phyloP scores from a whole-genome alignment of 2,113 vertebrate genomes.

The Gymnorhina tibicen region DNA sequence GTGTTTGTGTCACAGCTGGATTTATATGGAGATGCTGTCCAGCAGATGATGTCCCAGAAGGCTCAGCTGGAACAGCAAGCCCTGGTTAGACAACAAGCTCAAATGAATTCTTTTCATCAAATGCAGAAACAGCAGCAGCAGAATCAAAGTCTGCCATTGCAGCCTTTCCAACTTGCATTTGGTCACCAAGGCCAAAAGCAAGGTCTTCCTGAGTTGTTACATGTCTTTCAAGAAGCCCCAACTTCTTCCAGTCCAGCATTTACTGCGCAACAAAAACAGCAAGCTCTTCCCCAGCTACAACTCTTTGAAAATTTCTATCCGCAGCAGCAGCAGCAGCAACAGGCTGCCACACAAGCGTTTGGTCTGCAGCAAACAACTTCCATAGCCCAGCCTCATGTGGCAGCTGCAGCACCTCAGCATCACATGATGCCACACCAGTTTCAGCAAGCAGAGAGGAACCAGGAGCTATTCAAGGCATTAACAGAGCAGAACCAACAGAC shows the following conservation, averaged over 20 bases:
- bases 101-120: slow-evolving; percentile 77
- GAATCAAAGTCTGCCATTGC: slow-evolving; percentile 84
- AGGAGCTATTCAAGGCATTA: slow-evolving; percentile 74
- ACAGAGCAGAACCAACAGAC: slow-evolving; percentile 78
- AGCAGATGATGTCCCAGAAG: slow-evolving; percentile 78
- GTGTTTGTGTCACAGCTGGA: slow-evolving; percentile 74
- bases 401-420: slow-evolving; percentile 77
- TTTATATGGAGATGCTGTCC: slow-evolving; percentile 79
- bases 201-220: slow-evolving; percentile 81
- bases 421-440: slow-evolving; percentile 73
- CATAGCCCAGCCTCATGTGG: slow-evolving; percentile 72
- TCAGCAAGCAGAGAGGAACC: slow-evolving; percentile 76
- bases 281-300: slow-evolving; percentile 76
- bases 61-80: slow-evolving; percentile 77
- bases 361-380: slow-evolving; percentile 61
- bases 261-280: slow-evolving; percentile 70
- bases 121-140: slow-evolving; percentile 80
- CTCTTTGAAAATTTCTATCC: slow-evolving; percentile 83
- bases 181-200: slow-evolving; percentile 89
- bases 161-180: slow-evolving; percentile 94
- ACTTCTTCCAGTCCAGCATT: slow-evolving; percentile 63
- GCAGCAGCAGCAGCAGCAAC: slow-evolving; percentile 78
- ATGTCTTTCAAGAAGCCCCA: slow-evolving; percentile 84
- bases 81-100: slow-evolving; percentile 71
- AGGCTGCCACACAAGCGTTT: slow-evolving; percentile 67